phyloP scores from a whole-genome alignment of 2,797 vertebrate species.

The Sebastes jordani region DNA sequence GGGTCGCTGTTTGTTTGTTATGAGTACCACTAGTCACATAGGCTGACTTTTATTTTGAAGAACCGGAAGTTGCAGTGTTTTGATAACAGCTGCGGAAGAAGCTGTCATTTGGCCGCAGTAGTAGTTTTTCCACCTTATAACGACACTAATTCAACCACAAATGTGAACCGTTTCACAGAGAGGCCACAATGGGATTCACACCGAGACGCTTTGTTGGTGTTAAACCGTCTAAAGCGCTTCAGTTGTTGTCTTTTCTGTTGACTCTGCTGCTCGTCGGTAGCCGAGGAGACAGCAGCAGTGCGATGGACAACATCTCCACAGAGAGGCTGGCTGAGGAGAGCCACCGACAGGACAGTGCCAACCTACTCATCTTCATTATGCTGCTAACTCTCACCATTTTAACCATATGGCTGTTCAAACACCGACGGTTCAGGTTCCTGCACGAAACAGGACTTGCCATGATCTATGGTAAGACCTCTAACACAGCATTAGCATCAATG shows the following conservation, averaged over 20 bases:
- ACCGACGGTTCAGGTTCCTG: slow-evolving; percentile 87
- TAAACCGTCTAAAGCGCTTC: neutral
- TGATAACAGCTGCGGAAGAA: slow-evolving; percentile 52
- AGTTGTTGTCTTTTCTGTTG: slow-evolving; percentile 52
- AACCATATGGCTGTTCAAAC: slow-evolving; percentile 94
- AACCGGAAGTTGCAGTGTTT: slow-evolving; percentile 71
- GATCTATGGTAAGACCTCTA: slow-evolving; percentile 88
- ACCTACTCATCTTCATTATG: slow-evolving; percentile 90
- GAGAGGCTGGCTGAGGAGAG: slow-evolving; percentile 91
- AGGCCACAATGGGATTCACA: slow-evolving; percentile 41
- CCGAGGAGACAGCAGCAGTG: slow-evolving; percentile 64
- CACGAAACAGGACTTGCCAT: slow-evolving; percentile 93
- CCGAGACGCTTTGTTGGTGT: neutral
- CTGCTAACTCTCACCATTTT: slow-evolving; percentile 92
- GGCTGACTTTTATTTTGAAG: slow-evolving; percentile 64
- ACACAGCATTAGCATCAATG: slow-evolving; percentile 1
- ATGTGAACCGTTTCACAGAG: slow-evolving; percentile 40
- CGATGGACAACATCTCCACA: slow-evolving; percentile 89
- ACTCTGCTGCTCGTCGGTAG: slow-evolving; percentile 55
- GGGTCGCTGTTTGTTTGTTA: neutral
- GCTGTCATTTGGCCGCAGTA: slow-evolving; percentile 25
- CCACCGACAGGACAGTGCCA: slow-evolving; percentile 91
- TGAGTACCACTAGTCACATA: too few species aligned
- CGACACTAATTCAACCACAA: slow-evolving; percentile 18
- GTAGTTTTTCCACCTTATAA: neutral